Percentiles rank a stretch among this genome's conserved stretches.
Conservation (phyloP, 2,888 invertebrate genomes). For the Hirtodrosophila confusa region DNA sequence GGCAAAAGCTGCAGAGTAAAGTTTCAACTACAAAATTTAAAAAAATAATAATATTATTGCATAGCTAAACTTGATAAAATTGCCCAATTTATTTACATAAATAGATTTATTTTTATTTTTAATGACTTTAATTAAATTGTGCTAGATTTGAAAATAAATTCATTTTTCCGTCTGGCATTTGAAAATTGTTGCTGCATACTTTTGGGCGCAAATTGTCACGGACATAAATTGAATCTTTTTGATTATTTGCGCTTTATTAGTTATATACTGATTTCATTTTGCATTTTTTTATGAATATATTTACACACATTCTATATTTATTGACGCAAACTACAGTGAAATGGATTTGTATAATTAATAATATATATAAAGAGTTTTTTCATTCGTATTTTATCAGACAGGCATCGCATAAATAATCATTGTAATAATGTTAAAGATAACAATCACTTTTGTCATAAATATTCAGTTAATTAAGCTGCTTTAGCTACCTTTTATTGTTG, state of each 20-base stretch:
- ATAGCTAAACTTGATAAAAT: too few relatives aligned
- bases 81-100: background rate
- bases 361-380: background rate
- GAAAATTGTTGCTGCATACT: constrained; percentile 26
- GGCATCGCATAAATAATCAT: too few relatives aligned
- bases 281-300: too few relatives aligned
- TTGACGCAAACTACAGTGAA: background rate
- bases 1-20: too few relatives aligned
- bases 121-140: background rate
- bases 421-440: too few relatives aligned
- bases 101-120: background rate
- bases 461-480: too few relatives aligned
- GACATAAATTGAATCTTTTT: background rate
- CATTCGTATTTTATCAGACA: too few relatives aligned
- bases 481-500: too few relatives aligned
- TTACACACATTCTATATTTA: too few relatives aligned
- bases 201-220: constrained; percentile 26
- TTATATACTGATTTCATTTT: constrained; percentile 8
- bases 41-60: background rate
- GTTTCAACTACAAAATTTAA: too few relatives aligned
- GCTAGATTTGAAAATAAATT: background rate
- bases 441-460: too few relatives aligned
- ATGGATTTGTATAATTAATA: constrained; percentile 4
- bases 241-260: background rate
- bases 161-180: background rate